A percentile compares a stretch with the other conserved stretches of the same genome.
Conservation (phyloP, 2,113 vertebrate species). For the Saguinus midas region DNA sequence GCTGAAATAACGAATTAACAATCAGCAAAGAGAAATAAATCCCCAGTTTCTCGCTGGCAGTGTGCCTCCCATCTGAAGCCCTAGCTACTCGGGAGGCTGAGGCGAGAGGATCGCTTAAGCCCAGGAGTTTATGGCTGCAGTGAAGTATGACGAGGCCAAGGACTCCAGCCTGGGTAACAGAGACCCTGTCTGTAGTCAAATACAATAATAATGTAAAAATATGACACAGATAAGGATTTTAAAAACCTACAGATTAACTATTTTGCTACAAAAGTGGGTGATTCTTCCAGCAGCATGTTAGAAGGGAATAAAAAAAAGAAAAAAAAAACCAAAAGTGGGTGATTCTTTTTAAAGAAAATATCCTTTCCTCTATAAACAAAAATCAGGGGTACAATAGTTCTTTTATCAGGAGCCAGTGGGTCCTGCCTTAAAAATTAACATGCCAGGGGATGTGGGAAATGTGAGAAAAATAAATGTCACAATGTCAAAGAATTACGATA, state of each 20-base stretch:
- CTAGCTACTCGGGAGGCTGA: too few relatives aligned
- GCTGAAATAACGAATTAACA: neutral
- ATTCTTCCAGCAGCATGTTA: neutral
- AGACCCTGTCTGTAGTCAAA: too few relatives aligned
- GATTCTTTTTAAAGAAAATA: neutral
- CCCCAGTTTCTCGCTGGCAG: neutral
- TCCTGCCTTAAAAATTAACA: neutral
- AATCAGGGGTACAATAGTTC: neutral
- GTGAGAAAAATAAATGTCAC: neutral
- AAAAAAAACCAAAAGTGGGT: neutral
- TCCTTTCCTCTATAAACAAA: neutral
- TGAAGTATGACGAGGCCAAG: too few relatives aligned
- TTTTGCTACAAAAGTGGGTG: neutral
- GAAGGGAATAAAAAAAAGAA: too few relatives aligned
- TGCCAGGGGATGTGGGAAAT: too few relatives aligned
- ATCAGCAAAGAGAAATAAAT: neutral
- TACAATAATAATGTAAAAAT: neutral
- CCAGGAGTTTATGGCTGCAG: too few relatives aligned
- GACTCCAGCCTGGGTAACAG: too few relatives aligned
- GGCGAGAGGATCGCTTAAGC: too few relatives aligned
- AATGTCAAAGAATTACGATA: neutral
- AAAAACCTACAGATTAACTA: neutral
- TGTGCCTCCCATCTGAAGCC: too few relatives aligned
- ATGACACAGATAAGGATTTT: neutral
- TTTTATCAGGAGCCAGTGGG: neutral